Percentiles rank a stretch among this genome's conserved stretches.
These are phyloP conservation scores for Drosophila kepulauana DNA, from an alignment of 1,140 invertebrate genomes.

Conservation along the genomic window DNA sequence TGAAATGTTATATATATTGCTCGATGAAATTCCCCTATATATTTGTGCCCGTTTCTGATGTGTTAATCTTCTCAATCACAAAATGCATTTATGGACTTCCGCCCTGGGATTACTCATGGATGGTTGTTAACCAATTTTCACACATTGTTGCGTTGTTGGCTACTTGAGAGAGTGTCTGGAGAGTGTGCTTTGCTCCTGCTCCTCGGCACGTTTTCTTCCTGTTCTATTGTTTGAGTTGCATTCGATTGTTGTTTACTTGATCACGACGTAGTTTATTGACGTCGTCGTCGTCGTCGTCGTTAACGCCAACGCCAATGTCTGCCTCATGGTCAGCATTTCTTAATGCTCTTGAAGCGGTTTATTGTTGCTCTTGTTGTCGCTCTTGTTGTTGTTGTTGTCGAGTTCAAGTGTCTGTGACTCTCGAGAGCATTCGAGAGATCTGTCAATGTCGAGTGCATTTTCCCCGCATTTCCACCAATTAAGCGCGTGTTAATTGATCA, in stretches of 20 bases:
- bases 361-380: too few species aligned
- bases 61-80: background rate
- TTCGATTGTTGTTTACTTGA: constrained; percentile 69
- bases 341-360: constrained; percentile 6
- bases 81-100: constrained; percentile 10
- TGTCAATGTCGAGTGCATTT: constrained; percentile 38
- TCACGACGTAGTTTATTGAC: constrained; percentile 59
- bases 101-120: background rate
- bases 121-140: constrained; percentile 3
- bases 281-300: constrained; percentile 14
- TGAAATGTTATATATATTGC: background rate
- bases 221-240: constrained; percentile 65
- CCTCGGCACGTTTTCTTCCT: constrained; percentile 9
- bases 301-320: too few species aligned
- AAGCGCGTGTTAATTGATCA: constrained; percentile 6
- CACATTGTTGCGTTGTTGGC: background rate
- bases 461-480: background rate
- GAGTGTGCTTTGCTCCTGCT: constrained; percentile 10
- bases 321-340: constrained; percentile 34
- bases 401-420: constrained; percentile 40
- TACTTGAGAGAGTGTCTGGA: constrained; percentile 9
- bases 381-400: constrained; percentile 13
- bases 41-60: background rate
- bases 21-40: too few species aligned
- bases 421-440: constrained; percentile 36